Percentiles rank a stretch among this genome's conserved stretches.
These are phyloP conservation scores for Pantelozetes paolii DNA, from an alignment of 2,888 invertebrate species.

Conservation along the genomic window DNA sequence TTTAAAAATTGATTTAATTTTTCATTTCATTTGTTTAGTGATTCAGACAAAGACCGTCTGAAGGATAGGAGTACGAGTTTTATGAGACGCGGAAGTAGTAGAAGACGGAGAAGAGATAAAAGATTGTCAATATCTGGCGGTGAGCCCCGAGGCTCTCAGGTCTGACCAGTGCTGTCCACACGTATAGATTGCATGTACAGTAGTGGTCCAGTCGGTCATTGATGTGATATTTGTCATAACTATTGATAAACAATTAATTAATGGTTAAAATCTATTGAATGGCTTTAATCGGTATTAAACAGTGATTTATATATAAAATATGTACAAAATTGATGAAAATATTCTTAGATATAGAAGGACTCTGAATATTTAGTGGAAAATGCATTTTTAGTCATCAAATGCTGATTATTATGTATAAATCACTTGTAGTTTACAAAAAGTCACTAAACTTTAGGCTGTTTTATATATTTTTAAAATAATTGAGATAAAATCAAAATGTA, in stretches of 20 bases:
- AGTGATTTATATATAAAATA: background rate
- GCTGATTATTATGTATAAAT: too few relatives aligned
- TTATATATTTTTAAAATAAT: too few relatives aligned
- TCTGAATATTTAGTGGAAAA: too few relatives aligned
- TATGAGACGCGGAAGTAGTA: conserved; percentile 27
- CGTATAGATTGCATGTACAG: background rate
- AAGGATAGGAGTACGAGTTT: conserved; percentile 3
- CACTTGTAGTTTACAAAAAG: too few relatives aligned
- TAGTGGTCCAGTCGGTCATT: conserved; percentile 32
- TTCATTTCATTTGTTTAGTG: background rate
- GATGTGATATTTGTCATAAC: conserved; percentile 19
- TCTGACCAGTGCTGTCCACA: conserved; percentile 16
- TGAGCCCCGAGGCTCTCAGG: conserved; percentile 10
- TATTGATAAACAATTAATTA: too few relatives aligned
- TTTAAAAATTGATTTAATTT: background rate
- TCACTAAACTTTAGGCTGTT: too few relatives aligned
- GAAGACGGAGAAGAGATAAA: conserved; percentile 17
- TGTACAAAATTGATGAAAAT: background rate
- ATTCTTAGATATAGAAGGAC: background rate
- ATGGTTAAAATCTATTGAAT: conserved; percentile 2
- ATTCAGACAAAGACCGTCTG: background rate
- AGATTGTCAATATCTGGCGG: background rate
- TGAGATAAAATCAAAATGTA: too few relatives aligned
- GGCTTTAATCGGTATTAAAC: background rate
- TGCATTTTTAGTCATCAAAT: too few relatives aligned